A percentile compares a stretch with the other conserved stretches of the same genome.
phyloP scores from a whole-genome alignment of 1,140 invertebrate species.

The Lordiphosa collinella region DNA sequence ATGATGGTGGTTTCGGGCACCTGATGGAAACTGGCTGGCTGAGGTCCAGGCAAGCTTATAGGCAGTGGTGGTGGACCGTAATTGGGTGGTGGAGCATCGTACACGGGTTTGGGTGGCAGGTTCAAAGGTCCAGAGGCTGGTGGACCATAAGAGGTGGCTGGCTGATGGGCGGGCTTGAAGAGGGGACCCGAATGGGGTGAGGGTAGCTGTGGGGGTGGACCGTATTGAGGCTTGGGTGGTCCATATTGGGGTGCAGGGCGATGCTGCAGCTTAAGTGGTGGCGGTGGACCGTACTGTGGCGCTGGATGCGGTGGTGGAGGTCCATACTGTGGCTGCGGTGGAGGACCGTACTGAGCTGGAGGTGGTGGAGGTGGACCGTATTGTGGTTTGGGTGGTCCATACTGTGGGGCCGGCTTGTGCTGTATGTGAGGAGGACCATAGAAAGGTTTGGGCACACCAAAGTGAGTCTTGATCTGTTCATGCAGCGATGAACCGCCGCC shows the following conservation, averaged over 20 bases:
- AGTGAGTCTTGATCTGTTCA: constrained; percentile 75
- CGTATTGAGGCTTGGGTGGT: constrained; percentile 68
- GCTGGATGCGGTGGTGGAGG: constrained; percentile 60
- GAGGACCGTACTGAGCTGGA: constrained; percentile 79
- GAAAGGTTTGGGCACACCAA: constrained; percentile 77
- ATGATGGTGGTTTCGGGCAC: constrained; percentile 56
- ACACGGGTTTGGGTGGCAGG: constrained; percentile 52
- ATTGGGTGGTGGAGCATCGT: constrained; percentile 71
- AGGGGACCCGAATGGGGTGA: constrained; percentile 64
- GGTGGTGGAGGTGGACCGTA: constrained; percentile 80
- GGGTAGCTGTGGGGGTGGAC: constrained; percentile 74
- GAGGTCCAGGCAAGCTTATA: constrained; percentile 41
- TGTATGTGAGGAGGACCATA: constrained; percentile 80
- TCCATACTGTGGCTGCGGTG: constrained; percentile 79
- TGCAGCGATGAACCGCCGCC: constrained; percentile 52
- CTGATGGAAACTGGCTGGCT: constrained; percentile 34
- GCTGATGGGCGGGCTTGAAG: constrained; percentile 62
- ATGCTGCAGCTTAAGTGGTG: constrained; percentile 80
- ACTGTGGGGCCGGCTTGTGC: constrained; percentile 57
- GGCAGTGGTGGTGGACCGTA: constrained; percentile 64
- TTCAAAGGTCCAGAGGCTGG: constrained; percentile 70
- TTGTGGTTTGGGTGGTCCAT: no score
- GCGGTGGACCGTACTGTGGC: constrained; percentile 79
- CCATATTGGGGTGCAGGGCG: constrained; percentile 80
- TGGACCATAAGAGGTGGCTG: constrained; percentile 75